Conservation (phyloP, 2,797 vertebrate species). For the Mus minutoides region DNA sequence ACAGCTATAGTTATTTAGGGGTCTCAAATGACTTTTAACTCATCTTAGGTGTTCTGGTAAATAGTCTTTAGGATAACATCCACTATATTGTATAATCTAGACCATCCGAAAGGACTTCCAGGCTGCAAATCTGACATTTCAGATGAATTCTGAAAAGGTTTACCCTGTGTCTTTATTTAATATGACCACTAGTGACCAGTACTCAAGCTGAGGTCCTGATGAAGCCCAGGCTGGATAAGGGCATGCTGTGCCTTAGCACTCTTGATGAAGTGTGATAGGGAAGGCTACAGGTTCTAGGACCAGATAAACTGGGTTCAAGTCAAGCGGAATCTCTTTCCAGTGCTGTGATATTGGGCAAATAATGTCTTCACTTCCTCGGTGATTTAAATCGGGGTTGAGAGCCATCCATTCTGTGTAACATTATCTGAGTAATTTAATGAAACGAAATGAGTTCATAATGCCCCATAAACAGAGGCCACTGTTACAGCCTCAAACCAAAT, state of each 20-base stretch:
- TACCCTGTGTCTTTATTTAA: not conserved
- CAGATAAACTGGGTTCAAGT: not conserved
- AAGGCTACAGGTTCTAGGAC: not conserved
- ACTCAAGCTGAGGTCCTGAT: not conserved
- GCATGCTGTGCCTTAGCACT: not conserved
- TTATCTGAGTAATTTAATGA: not conserved
- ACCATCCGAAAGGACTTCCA: not conserved
- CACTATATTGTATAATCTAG: not conserved
- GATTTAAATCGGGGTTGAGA: not conserved
- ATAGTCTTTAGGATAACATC: conserved; percentile 1
- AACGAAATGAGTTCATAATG: not conserved
- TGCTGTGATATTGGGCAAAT: not conserved
- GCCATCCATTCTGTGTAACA: not conserved
- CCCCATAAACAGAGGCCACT: not conserved
- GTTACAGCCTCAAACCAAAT: not conserved
- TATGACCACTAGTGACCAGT: not conserved
- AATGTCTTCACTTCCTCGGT: not conserved
- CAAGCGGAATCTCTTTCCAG: not conserved
- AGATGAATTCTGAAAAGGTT: conserved; percentile 46
- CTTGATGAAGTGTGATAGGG: not conserved
- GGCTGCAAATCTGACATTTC: not conserved
- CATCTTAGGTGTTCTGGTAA: not conserved
- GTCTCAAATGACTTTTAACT: conserved; percentile 2
- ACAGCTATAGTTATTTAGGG: not conserved
- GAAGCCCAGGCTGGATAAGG: not conserved